Conservation (phyloP, 2,113 vertebrate genomes). For the Zosterops lateralis region DNA sequence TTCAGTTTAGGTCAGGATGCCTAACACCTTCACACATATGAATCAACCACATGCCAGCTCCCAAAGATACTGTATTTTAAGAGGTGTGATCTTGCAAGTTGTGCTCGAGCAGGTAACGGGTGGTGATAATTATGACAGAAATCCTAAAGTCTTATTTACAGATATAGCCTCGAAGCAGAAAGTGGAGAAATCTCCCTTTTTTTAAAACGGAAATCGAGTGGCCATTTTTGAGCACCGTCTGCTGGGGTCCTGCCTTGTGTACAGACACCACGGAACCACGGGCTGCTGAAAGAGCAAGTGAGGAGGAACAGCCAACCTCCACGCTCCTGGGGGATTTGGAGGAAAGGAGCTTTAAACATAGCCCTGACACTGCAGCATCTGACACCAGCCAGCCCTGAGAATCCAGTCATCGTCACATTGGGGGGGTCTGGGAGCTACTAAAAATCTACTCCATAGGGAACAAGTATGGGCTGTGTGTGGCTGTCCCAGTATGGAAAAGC, state of each 20-base stretch:
- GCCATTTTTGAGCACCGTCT: neutral
- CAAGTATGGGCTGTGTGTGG: fast-evolving
- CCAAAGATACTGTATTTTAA: neutral
- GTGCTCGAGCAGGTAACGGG: neutral
- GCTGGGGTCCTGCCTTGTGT: neutral
- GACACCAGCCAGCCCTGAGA: neutral
- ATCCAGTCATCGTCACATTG: neutral
- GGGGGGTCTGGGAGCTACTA: neutral
- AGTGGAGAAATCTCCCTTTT: neutral
- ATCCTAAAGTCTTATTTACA: neutral
- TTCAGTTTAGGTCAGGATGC: conserved; percentile 37
- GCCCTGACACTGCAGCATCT: neutral
- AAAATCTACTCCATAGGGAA: fast-evolving
- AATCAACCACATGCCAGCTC: conserved; percentile 45
- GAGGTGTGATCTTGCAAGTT: conserved; percentile 1
- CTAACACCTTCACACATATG: conserved; percentile 43
- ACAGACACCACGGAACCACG: neutral
- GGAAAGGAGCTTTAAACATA: neutral
- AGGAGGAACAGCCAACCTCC: neutral
- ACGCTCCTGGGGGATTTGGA: fast-evolving
- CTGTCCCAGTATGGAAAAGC: neutral
- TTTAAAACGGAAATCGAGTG: neutral
- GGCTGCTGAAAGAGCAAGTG: neutral
- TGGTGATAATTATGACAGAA: neutral
- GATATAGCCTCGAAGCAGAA: neutral